Conservation (phyloP, 1,140 invertebrate genomes). For the Macrotrachela quadricornifera region DNA sequence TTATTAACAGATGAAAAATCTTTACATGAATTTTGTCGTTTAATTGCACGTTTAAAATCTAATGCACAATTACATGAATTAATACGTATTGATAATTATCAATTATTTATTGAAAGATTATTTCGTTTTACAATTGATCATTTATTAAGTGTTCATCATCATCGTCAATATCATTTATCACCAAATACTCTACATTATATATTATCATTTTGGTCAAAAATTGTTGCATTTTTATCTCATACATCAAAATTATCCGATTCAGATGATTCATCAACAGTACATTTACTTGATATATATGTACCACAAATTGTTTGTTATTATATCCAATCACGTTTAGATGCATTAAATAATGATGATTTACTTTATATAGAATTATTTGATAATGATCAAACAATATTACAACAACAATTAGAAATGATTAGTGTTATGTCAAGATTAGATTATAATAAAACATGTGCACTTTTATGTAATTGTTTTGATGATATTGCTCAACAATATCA, state of each 20-base stretch:
- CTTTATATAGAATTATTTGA: too few species aligned
- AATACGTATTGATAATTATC: conserved; percentile 84
- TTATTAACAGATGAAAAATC: conserved; percentile 39
- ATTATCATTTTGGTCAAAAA: conserved; percentile 81
- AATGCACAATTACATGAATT: conserved; percentile 92
- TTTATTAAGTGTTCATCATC: too few species aligned
- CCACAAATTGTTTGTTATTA: too few species aligned
- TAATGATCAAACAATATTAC: too few species aligned
- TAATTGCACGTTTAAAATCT: conserved; percentile 77
- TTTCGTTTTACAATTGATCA: conserved; percentile 51
- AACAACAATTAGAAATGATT: too few species aligned
- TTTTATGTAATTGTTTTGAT: conserved; percentile 84
- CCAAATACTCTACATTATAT: conserved; percentile 57
- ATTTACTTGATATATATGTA: too few species aligned
- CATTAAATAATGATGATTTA: too few species aligned
- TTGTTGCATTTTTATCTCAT: conserved; percentile 40
- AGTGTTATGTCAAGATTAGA: conserved; percentile 57
- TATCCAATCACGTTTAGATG: too few species aligned
- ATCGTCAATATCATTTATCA: too few species aligned
- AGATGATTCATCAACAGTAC: too few species aligned
- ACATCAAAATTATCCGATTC: too few species aligned
- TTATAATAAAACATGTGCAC: conserved; percentile 78
- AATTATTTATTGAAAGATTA: conserved; percentile 72
- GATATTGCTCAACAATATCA: conserved; percentile 67
- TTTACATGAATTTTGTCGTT: conserved; percentile 93